Evolutionary conservation across 2,113 vertebrate species (phyloP).

Genomic region (Podarcis cretensis): DNA sequence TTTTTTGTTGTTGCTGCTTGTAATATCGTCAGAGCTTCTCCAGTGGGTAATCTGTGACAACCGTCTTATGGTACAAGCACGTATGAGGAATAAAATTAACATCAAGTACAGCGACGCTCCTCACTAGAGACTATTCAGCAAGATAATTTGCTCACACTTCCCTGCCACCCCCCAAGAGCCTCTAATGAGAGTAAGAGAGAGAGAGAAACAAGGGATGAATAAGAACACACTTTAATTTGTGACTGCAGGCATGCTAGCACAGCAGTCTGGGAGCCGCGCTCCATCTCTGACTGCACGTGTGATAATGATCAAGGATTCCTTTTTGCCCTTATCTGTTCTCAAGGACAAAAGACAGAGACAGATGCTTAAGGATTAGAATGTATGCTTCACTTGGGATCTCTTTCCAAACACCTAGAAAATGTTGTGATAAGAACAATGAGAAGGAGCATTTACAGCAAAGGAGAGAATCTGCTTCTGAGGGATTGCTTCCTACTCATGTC

Average conservation of each 20-base stretch:
- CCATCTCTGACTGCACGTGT: neutral
- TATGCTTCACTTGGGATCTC: neutral
- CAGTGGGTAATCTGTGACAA: constrained; percentile 8
- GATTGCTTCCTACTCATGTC: constrained; percentile 5
- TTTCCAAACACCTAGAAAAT: constrained; percentile 1
- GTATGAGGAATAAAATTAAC: constrained; percentile 21
- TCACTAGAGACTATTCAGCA: constrained; percentile 9
- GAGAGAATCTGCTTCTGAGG: neutral
- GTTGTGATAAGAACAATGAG: constrained; percentile 7
- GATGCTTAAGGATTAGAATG: constrained; percentile 6
- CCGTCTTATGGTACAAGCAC: neutral
- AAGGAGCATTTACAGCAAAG: neutral
- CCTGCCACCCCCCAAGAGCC: neutral
- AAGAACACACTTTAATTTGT: constrained; percentile 29
- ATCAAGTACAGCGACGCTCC: neutral
- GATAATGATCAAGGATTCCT: neutral
- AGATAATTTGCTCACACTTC: constrained; percentile 7
- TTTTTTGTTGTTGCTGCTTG: neutral
- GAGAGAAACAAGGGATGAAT: neutral
- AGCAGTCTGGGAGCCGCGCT: constrained; percentile 25
- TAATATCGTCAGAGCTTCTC: constrained; percentile 5
- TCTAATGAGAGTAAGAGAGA: constrained; percentile 40
- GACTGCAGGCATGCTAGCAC: constrained; percentile 17
- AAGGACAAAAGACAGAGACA: neutral
- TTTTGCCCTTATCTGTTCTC: constrained; percentile 5